Base-by-base conservation (phyloP, 2,888 invertebrate genomes). In the Nemotelus nigrinus region DNA sequence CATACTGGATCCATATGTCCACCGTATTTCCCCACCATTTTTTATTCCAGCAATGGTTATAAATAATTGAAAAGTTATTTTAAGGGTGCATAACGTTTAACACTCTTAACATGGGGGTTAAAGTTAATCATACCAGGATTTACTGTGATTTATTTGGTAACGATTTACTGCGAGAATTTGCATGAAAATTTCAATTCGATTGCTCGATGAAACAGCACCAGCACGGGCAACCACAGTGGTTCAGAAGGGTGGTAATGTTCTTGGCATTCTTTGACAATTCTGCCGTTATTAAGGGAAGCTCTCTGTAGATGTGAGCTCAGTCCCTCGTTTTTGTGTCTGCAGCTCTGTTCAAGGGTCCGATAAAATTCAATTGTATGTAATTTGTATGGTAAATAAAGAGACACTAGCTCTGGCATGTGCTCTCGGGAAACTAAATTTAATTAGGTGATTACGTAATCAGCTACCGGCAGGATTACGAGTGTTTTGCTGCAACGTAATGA, bases 361-460 rank as follows among this genome's bases (percentile, higher is more conserved):
- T 39, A 44, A 64, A 50, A 65, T 83, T 82, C 82, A 83, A 82
- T 80, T 83, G 85, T 25, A 25, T 25, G 25, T 85, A 85, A 85
- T 85, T 85, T 85, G 85, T 85, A 84, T 83, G 82, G 84, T 84
- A 85, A 85, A 85, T 80, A 84, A 82, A 82, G 81, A 81, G 81
- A 82, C 82, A 82, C 82, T 82, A 81, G 60, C 76, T 71, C 68
- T 63, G 71, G 65, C 71, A 75, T 79, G 77, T 77, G 65, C 77
- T 72, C 68, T 60, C 63, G 76, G 64, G 68, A 63, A 78, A 74
- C 76, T 77, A 78, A 79, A 79, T 79, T 78, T 70, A 78, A 79
- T 79, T 79, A 79, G 68, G 58, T 78, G 77, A 79, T 79, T 79
- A 78, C 79, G 70, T 67, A 78, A 78, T 78, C 79, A 77, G 68